Evolutionary conservation across 2,113 vertebrate species (phyloP), one percentile per base, ranked within the genome.

Genomic region (Suncus etruscus): DNA sequence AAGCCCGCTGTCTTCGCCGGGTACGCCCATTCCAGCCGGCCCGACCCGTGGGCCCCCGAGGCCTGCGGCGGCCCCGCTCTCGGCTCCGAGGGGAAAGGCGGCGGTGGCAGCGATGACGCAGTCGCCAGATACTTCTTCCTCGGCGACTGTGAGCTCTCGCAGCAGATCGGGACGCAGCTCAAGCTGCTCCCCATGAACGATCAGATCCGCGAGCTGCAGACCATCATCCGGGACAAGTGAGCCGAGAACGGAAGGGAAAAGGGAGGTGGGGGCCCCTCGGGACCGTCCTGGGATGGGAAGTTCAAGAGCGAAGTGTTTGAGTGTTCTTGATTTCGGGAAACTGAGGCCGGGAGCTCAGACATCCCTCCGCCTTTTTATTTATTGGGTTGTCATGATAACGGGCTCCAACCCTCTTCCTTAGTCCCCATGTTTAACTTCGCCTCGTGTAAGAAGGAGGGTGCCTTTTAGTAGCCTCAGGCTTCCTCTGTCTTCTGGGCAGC

Each of bases 171-270:
- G 97, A 72, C 98, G 20, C 98, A 98, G 96, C 98, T 99, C 51
- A 99, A 99, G 87, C 97, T 99, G 91, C 98, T 99, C 50, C 98
- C 98, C n/a, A 98, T 99, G 97, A 99, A 99, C 93, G 98, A 99
- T 96, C 99, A 99, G 97, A 99, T 99, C 95, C 98, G 98, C 58
- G 99, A 99, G 91, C 97, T 99, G 80, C 99, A 99, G 97, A 99
- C 99, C 25, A 99, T 99, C 97, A 99, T 99, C 97, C 97, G 98
- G 93, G 98, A 99, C 98, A 99, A 98, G 99, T 99, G 97, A 98
- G 98, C 96, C 25, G 0, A 50, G 25, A 74, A 16, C 32, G 16
- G 81, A 45, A 80, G 70, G 79, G 82, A 47, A 47, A 91, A 58
- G 82, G 89, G 73, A 83, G 54, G 32, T 47, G 89, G 83, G 74